Base-by-base conservation (phyloP, 2,888 invertebrate species). In the Lasioglossum morio region DNA sequence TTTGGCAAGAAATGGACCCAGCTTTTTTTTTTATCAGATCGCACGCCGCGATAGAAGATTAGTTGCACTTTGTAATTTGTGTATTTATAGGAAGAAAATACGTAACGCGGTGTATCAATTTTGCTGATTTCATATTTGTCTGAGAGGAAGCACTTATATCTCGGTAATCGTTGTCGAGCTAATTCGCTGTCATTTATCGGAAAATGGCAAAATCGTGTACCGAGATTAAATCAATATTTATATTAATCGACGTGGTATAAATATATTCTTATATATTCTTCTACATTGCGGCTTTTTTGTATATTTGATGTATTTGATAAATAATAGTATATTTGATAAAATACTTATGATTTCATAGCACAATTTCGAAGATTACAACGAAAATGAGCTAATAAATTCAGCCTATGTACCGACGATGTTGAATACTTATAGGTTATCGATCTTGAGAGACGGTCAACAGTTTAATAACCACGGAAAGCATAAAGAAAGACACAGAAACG, bases 1-100 rank as follows among this genome's bases (percentile, higher is more conserved):
- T 34, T 66, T 10, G 66, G 19, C 16, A 30, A 66, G 66, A 66
- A 66, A 66, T 10, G 66, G 19, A 3, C 30, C 66, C 16, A 5
- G 66, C 7, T 66, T 66, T 66, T 66, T 66, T 66, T 66, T 66
- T 66, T 66, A 66, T 34, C 7, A 10, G 19, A 30, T 66, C 66
- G 34, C 10, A 8, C 27, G 0, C 34, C 16, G 8, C 34, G 34
- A 66, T 34, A 8, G 30, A 8, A 66, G 16, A 34, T 66, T 66
- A 30, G 30, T 66, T 66, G 34, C 30, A 8, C 34, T 63, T 63
- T 7, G 66, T 19, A 19, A 34, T 66, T 34, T 66, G 19, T 34
- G 60, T 63, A 27, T 30, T 63, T 63, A 63, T 27, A 63, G 23
- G 0, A 53, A 53, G 53, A 53, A 53, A 53, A 23, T 23, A 3